Conservation (phyloP, 2,888 invertebrate species). For the Pyralis farinalis region DNA sequence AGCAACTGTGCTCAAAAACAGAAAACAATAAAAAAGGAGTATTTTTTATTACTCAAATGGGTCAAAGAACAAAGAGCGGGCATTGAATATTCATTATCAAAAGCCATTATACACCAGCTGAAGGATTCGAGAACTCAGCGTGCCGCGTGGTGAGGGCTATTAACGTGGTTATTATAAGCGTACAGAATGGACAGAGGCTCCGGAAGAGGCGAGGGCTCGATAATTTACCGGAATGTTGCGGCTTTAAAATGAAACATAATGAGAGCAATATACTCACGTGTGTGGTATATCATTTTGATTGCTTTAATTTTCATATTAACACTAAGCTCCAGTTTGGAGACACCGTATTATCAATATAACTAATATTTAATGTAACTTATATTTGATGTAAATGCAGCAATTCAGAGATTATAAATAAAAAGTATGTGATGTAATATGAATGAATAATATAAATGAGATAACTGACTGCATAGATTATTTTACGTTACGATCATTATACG, state of each 20-base stretch:
- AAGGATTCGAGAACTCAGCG: conserved; percentile 40
- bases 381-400: too few species aligned
- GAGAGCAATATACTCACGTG: conserved; percentile 13
- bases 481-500: too few species aligned
- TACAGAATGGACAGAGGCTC: conserved; percentile 27
- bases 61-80: conserved; percentile 33
- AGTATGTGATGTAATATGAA: too few species aligned
- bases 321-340: too few species aligned
- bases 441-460: too few species aligned
- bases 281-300: conserved; percentile 3
- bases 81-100: conserved; percentile 49
- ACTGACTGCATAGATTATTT: too few species aligned
- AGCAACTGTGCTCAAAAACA: not conserved
- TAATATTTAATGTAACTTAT: too few species aligned
- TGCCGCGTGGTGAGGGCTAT: conserved; percentile 39
- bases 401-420: too few species aligned
- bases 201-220: conserved; percentile 23
- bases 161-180: conserved; percentile 33
- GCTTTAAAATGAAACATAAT: conserved; percentile 28
- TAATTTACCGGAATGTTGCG: conserved; percentile 35
- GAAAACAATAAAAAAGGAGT: too few species aligned
- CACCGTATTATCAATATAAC: too few species aligned
- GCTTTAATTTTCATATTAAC: conserved; percentile 7
- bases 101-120: conserved; percentile 33
- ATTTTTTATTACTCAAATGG: conserved; percentile 6